A percentile compares a stretch with the other conserved stretches of the same genome.
Conservation (phyloP, 1,140 invertebrate species). For the Ridgeia piscesae region DNA sequence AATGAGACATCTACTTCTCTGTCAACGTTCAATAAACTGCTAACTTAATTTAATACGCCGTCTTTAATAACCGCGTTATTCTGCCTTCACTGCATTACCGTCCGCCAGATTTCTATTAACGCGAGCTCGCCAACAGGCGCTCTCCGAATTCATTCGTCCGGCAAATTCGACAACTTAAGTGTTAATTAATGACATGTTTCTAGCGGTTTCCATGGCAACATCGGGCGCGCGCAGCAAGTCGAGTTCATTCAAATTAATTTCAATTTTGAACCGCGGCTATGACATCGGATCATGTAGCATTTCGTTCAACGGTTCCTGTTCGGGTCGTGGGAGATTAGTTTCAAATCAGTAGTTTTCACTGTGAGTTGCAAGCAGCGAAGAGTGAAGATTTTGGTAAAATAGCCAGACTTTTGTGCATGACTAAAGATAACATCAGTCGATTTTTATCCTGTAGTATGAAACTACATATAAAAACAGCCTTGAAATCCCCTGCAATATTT, state of each 20-base stretch:
- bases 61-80: neutral
- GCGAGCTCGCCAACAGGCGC: neutral
- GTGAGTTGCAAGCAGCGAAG: neutral
- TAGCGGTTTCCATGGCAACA: neutral
- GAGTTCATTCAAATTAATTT: neutral
- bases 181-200: neutral
- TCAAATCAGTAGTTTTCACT: neutral
- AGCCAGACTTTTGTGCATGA: neutral
- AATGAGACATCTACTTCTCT: neutral
- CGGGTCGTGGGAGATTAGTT: neutral
- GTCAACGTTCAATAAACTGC: neutral
- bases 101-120: neutral
- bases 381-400: neutral
- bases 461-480: too few relatives aligned
- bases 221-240: neutral
- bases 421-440: too few relatives aligned
- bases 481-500: too few relatives aligned
- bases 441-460: too few relatives aligned
- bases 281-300: neutral
- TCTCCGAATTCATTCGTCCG: neutral
- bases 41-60: neutral
- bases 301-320: neutral
- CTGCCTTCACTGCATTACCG: neutral
- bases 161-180: slow-evolving; percentile 5
- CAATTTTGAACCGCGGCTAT: neutral